Evolutionary conservation across 2,888 invertebrate species (phyloP).

Genomic region (Harmothoe impar): DNA sequence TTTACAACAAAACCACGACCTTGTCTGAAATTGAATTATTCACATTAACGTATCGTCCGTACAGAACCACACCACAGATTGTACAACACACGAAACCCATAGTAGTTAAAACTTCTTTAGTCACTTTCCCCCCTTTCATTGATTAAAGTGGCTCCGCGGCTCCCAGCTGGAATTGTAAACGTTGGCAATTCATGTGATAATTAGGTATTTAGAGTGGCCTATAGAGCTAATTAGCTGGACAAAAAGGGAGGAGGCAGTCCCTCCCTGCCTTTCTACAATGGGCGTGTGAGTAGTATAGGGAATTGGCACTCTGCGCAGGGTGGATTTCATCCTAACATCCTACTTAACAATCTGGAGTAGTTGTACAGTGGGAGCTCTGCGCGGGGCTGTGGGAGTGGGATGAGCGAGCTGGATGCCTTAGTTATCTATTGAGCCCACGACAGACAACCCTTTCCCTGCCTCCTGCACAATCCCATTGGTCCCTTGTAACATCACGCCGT

Average conservation of each 20-base stretch:
- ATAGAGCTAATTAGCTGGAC: neutral
- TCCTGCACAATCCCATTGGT: neutral
- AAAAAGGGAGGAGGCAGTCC: neutral
- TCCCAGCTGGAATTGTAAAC: neutral
- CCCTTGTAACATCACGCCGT: slow-evolving; percentile 37
- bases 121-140: neutral
- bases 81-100: too few species aligned
- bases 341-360: slow-evolving; percentile 14
- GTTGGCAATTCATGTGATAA: slow-evolving; percentile 27
- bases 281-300: slow-evolving; percentile 24
- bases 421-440: neutral
- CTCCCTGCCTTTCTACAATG: neutral
- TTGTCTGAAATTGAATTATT: too few species aligned
- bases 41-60: too few species aligned
- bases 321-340: neutral
- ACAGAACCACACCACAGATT: too few species aligned
- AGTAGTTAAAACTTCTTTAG: slow-evolving; percentile 1
- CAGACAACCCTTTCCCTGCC: neutral
- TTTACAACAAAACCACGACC: too few species aligned
- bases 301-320: neutral
- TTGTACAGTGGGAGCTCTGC: neutral
- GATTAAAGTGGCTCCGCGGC: neutral
- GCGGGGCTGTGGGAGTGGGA: neutral
- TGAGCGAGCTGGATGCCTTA: neutral
- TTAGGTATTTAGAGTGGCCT: slow-evolving; percentile 25